phyloP scores from a whole-genome alignment of 2,797 vertebrate species.

The Caiman crocodilus region DNA sequence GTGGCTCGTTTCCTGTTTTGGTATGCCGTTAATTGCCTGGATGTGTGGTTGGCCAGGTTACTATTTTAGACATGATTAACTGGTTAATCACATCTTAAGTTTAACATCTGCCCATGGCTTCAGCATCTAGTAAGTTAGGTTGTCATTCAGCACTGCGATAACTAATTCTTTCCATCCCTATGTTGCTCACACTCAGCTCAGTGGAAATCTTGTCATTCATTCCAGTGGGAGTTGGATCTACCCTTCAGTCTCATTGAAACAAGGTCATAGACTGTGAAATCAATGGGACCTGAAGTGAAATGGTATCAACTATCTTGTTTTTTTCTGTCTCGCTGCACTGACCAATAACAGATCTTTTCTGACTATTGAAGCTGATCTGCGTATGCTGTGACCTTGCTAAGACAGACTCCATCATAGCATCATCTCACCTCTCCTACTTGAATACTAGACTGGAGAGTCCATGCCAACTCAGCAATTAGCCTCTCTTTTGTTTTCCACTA shows the following conservation, averaged over 20 bases:
- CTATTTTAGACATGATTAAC: too few relatives aligned
- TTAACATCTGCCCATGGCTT: neutral
- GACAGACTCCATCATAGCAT: neutral
- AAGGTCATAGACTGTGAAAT: neutral
- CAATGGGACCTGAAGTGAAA: neutral
- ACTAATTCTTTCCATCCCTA: neutral
- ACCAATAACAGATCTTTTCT: neutral
- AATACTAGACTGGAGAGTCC: neutral
- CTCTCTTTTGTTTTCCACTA: neutral
- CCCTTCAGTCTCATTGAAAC: neutral
- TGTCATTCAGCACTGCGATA: neutral
- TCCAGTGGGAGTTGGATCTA: neutral
- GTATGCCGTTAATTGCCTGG: too few relatives aligned
- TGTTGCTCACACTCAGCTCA: neutral
- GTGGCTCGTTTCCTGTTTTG: too few relatives aligned
- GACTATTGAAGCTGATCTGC: neutral
- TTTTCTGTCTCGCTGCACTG: neutral
- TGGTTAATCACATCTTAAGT: too few relatives aligned
- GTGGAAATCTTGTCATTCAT: neutral
- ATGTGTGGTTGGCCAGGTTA: too few relatives aligned
- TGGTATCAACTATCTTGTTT: neutral
- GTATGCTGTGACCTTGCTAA: neutral
- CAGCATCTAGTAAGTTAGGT: neutral
- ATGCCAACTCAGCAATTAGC: neutral
- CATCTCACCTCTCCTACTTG: neutral